Evolutionary conservation across 2,888 invertebrate genomes (phyloP).

Genomic region (Drosophila longiperda): DNA sequence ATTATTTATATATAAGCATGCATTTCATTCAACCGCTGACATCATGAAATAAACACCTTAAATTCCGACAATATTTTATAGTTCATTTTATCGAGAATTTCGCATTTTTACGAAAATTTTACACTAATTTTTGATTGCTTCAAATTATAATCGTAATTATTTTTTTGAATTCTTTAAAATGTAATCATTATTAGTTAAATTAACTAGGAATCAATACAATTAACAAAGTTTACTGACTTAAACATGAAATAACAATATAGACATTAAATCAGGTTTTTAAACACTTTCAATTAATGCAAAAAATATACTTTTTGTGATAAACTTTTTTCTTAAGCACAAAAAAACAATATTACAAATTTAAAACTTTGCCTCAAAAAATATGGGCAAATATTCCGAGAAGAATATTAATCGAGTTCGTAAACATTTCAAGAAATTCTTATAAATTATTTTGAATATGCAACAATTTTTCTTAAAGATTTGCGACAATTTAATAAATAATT

Average conservation of each 20-base stretch:
- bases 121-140: not conserved
- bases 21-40: conserved; percentile 9
- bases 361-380: not conserved
- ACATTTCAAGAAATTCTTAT: not conserved
- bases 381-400: not conserved
- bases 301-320: not conserved
- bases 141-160: not conserved
- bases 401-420: not conserved
- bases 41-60: conserved; percentile 30
- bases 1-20: conserved; percentile 40
- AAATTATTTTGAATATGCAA: not conserved
- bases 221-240: not conserved
- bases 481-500: not conserved
- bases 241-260: conserved; percentile 2
- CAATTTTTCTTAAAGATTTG: not conserved
- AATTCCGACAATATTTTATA: not conserved
- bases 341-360: not conserved
- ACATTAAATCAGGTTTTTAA: not conserved
- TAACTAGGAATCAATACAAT: not conserved
- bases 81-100: not conserved
- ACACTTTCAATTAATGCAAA: not conserved
- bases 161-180: not conserved
- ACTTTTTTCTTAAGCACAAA: not conserved
- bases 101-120: not conserved
- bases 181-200: not conserved